Evolutionary conservation across 2,113 vertebrate species (phyloP).

Genomic region (Coryphaenoides rupestris): DNA sequence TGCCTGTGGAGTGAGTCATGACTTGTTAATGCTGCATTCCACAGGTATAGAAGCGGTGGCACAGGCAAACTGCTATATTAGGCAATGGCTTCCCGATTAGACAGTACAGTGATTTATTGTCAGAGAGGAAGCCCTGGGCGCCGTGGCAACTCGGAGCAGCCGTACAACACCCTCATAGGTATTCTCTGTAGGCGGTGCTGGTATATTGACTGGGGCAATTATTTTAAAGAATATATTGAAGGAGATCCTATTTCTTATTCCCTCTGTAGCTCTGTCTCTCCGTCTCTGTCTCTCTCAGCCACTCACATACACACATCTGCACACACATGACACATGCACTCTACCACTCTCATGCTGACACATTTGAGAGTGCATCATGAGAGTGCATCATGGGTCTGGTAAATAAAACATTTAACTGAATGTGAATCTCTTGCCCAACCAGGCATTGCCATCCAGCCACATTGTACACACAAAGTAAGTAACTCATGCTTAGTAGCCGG

Average conservation of each 20-base stretch:
- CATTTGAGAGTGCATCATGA: background rate
- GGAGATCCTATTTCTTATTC: too few species aligned
- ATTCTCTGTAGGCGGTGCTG: too few species aligned
- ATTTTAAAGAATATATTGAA: too few species aligned
- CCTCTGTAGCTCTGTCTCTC: background rate
- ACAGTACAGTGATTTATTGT: background rate
- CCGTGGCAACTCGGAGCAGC: too few species aligned
- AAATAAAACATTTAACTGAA: too few species aligned
- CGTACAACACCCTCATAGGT: too few species aligned
- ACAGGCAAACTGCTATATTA: conserved; percentile 13
- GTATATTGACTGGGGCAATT: too few species aligned
- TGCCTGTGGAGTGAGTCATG: conserved; percentile 6
- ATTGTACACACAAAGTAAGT: background rate
- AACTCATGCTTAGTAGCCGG: conserved; percentile 12
- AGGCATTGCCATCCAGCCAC: too few species aligned
- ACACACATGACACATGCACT: background rate
- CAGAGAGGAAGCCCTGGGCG: too few species aligned
- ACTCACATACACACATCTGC: background rate
- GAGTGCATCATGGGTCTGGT: background rate
- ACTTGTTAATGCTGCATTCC: conserved; percentile 19
- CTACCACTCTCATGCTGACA: too few species aligned
- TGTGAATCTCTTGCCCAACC: too few species aligned
- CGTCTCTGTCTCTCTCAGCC: conserved; percentile 1
- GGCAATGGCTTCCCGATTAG: background rate
- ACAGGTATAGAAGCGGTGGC: conserved; percentile 7